These are phyloP conservation scores for Selene dorsalis DNA, from an alignment of 2,797 vertebrate species.

Conservation along the genomic window DNA sequence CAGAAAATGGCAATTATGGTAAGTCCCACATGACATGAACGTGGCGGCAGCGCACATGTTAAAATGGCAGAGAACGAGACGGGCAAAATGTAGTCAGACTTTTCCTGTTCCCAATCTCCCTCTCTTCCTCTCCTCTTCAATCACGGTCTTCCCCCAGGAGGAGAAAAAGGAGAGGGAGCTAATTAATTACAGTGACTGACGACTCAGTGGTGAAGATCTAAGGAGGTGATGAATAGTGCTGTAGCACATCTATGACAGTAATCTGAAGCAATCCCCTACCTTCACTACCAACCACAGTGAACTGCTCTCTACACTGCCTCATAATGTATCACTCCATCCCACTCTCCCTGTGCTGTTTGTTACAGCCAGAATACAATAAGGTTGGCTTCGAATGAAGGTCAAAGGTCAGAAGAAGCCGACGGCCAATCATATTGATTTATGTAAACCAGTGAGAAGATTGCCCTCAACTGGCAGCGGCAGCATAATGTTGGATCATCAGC, in stretches of 20 bases:
- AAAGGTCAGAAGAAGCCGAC: constrained; percentile 20
- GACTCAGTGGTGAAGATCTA: constrained; percentile 59
- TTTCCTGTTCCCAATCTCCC: constrained; percentile 13
- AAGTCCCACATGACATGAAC: constrained; percentile 16
- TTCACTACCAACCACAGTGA: constrained; percentile 41
- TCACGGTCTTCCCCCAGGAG: constrained; percentile 43
- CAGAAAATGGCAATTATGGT: constrained; percentile 9
- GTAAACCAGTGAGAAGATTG: neutral
- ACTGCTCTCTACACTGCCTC: constrained; percentile 29
- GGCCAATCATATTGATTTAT: constrained; percentile 20
- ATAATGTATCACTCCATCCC: constrained; percentile 43
- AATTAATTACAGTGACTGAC: constrained; percentile 77
- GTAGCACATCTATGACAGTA: constrained; percentile 68
- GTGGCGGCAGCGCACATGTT: neutral
- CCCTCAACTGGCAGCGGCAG: constrained; percentile 18
- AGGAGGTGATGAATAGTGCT: constrained; percentile 67
- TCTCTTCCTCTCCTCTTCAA: constrained; percentile 48
- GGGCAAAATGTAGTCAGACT: constrained; percentile 23
- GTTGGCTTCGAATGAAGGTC: constrained; percentile 30
- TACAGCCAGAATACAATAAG: constrained; percentile 13
- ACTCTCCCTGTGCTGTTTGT: constrained; percentile 16
- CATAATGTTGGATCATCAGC: constrained; percentile 19
- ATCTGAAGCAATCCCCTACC: constrained; percentile 61
- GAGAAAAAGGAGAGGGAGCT: constrained; percentile 54
- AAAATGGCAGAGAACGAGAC: constrained; percentile 15